Base-by-base conservation (phyloP, 2,888 invertebrate species). In the Lomographa bimaculata region DNA sequence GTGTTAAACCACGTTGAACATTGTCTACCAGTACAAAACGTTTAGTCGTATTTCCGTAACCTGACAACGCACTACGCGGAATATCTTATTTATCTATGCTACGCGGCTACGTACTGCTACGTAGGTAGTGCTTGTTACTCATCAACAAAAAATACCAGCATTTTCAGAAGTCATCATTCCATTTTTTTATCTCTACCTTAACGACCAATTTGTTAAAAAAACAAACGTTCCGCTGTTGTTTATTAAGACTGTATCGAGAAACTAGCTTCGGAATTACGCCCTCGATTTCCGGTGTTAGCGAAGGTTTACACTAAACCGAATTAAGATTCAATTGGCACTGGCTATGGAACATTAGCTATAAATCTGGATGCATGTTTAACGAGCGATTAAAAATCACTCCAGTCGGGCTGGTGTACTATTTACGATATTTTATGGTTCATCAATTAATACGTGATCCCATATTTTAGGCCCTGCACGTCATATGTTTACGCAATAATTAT, bases 311-410 rank as follows among this genome's bases (percentile, higher is more conserved):
- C 42, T 40, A 52, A 52, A 47, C 45, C 43, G 19, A 42, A 42
- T 29, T 19, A 18, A 47, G 45, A 32, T 51, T 43, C 46, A 50
- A 50, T 53, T 49, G 50, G 45, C 48, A 53, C n/a, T n/a, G n/a
- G 52, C 52, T 34, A 49, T 53, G 45, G 38, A 50, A n/a, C 39
- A 46, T 42, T 34, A 46, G 46, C 44, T 54, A 66, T 69, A 69
- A 70, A 64, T 48, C 47, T 43, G 30, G 47, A 52, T 39, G 48
- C 55, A 56, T 42, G 48, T 69, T 72, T 74, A 64, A 71, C 60
- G 66, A 59, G 46, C 71, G 65, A 72, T 71, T 71, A 69, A 72
- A 72, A 64, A 65, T 66, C 70, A 65, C 70, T 70, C 60, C 50
- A 54, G 54, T 48, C 42, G 48, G 50, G 32, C 54, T 56, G 60